Percentiles rank a stretch among this genome's conserved stretches.
phyloP scores from a whole-genome alignment of 2,113 vertebrate species.

The Okapia johnstoni region DNA sequence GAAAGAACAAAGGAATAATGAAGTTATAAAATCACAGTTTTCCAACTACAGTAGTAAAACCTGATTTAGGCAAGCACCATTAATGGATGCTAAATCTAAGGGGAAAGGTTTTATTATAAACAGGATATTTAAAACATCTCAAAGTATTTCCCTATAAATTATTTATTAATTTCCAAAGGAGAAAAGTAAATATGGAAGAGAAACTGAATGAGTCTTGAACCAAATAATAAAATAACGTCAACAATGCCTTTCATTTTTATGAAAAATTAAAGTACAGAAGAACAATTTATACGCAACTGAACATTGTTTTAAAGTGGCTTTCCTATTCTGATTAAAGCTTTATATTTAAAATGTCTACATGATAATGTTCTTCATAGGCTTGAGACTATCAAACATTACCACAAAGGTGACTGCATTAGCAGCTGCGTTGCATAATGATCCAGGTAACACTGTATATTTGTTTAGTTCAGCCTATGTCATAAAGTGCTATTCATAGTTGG shows the following conservation, averaged over 20 bases:
- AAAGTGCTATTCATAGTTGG: conserved; percentile 86
- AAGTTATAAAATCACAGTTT: not conserved
- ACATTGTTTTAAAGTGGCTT: conserved; percentile 69
- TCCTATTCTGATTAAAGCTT: conserved; percentile 75
- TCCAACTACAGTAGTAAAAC: not conserved
- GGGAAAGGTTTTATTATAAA: not conserved
- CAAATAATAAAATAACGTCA: not conserved
- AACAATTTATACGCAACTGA: conserved; percentile 68
- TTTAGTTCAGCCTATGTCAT: conserved; percentile 80
- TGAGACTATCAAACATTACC: conserved; percentile 59
- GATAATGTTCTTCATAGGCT: conserved; percentile 59
- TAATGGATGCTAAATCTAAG: not conserved
- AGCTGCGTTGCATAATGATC: conserved; percentile 84
- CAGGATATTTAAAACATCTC: not conserved
- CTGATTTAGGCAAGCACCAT: not conserved
- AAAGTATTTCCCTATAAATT: not conserved
- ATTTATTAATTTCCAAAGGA: not conserved
- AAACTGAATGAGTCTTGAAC: not conserved
- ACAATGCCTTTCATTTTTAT: conserved; percentile 72
- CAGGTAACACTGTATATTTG: conserved; percentile 74
- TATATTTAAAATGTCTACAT: conserved; percentile 68
- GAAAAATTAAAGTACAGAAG: conserved; percentile 52
- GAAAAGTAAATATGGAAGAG: not conserved
- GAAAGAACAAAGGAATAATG: not conserved
- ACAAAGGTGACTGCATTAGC: conserved; percentile 22